phyloP scores from a whole-genome alignment of 2,113 vertebrate species.

The Silurus glanis region DNA sequence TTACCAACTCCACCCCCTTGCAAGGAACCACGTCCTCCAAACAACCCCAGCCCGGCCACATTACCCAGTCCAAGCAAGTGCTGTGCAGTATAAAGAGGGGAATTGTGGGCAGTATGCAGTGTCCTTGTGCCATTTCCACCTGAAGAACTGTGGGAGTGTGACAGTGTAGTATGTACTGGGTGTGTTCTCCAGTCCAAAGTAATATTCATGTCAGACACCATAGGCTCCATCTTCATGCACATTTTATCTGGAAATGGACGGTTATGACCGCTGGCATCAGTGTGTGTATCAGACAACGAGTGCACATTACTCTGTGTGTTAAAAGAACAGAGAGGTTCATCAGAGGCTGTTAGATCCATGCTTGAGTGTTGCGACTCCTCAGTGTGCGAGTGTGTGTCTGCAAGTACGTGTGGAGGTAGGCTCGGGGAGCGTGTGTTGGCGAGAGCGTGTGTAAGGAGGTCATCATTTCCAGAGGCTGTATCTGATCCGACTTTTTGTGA shows the following conservation, averaged over 20 bases:
- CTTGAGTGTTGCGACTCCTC: slow-evolving; percentile 51
- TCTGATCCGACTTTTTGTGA: slow-evolving; percentile 24
- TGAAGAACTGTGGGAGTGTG: slow-evolving; percentile 33
- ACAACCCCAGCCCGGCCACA: slow-evolving; percentile 44
- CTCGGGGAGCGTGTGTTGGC: slow-evolving; percentile 38
- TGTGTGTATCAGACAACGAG: not conserved
- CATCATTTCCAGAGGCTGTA: slow-evolving; percentile 15
- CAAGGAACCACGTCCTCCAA: slow-evolving; percentile 33
- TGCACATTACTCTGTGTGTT: slow-evolving; percentile 29
- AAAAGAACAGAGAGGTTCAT: slow-evolving; percentile 43
- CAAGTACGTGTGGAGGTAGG: slow-evolving; percentile 24
- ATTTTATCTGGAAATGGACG: slow-evolving; percentile 35
- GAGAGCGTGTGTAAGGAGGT: not conserved
- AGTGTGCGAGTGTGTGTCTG: slow-evolving; percentile 42
- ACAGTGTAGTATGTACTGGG: slow-evolving; percentile 14
- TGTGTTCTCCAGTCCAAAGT: slow-evolving; percentile 47
- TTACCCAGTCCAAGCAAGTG: slow-evolving; percentile 46
- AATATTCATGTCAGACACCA: slow-evolving; percentile 35
- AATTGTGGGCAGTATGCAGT: slow-evolving; percentile 24
- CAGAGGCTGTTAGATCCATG: slow-evolving; percentile 36
- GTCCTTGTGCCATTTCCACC: slow-evolving; percentile 19
- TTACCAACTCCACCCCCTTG: slow-evolving; percentile 21
- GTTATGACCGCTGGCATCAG: not conserved
- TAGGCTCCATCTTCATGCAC: slow-evolving; percentile 37
- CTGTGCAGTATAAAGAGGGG: slow-evolving; percentile 43